phyloP scores from a whole-genome alignment of 2,888 invertebrate genomes.

The Lysandra coridon region DNA sequence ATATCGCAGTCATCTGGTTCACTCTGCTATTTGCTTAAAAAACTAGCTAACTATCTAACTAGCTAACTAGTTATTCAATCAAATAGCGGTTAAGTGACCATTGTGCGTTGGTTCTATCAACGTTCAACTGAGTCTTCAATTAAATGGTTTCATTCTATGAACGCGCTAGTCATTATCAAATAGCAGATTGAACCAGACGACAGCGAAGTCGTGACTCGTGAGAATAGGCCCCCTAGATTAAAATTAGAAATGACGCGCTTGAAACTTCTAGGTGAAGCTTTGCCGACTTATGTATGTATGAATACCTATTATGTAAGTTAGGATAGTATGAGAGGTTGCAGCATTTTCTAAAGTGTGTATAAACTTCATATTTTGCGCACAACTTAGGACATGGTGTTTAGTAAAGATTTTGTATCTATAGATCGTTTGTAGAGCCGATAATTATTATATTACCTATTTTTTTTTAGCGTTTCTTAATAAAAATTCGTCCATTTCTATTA shows the following conservation, averaged over 20 bases:
- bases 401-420: background rate
- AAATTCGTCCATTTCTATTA: background rate
- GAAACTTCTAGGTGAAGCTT: conserved; percentile 42
- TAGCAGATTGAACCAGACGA: no score
- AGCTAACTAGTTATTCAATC: no score
- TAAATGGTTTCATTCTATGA: no score
- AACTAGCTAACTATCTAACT: no score
- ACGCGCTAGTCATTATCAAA: no score
- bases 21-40: background rate
- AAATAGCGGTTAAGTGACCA: no score
- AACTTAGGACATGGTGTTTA: background rate
- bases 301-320: conserved; percentile 12
- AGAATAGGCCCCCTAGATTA: conserved; percentile 2
- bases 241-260: conserved; percentile 41
- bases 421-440: background rate
- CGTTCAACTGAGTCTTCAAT: no score
- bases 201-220: background rate
- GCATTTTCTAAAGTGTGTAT: conserved; percentile 9
- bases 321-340: conserved; percentile 12
- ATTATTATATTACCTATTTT: background rate
- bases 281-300: conserved; percentile 33
- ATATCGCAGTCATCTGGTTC: background rate
- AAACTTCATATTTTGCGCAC: conserved; percentile 31
- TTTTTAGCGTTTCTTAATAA: background rate
- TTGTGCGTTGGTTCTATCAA: no score